Base-by-base conservation (phyloP, 2,113 vertebrate genomes). In the Silurus meridionalis region DNA sequence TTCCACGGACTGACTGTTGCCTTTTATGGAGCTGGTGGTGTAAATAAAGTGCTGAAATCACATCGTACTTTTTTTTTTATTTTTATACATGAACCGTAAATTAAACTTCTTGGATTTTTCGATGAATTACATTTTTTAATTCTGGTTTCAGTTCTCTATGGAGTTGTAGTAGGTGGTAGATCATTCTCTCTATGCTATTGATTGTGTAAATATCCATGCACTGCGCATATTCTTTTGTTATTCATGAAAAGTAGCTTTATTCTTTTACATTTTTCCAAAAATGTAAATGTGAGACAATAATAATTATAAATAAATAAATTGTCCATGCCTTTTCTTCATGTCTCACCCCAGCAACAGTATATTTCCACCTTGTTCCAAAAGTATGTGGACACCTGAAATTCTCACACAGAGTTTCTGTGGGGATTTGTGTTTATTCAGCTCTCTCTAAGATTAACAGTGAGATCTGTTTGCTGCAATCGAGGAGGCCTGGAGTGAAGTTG, bases 11-110 rank as follows among this genome's bases (percentile, higher is more conserved):
- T 17, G 66, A 46, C 69, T 79, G 28, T 86, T 83, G 23, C 89
- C 64, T 84, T 80, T 84, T 85, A 82, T 88, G 87, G 80, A 21
- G 53, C 58, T 75, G 66, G 28, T 83, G 60, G 28, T 48, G 64
- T 82, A 75, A 58, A 66, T 86, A 37, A 37, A 37, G 66, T 86
- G 78, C 48, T 78, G 50, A 78, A 87, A 83, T 69, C 60, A 60
- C 23, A 25, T 84, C 48, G 37, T 37, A 37, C 37, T 37, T 37
- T 37, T 84, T n/a, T n/a, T n/a, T n/a, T n/a, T n/a, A n/a, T n/a
- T 55, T 66, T 53, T 21, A 48, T 23, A 37, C 37, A 37, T 37
- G 37, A 37, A 37, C 37, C 11, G 1, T 66, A 78, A 66, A 57
- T 79, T 55, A 15, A 55, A 10, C 2, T 37, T 52, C 21, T 75